Conservation (phyloP, 2,797 vertebrate genomes). For the Lacerta agilis region DNA sequence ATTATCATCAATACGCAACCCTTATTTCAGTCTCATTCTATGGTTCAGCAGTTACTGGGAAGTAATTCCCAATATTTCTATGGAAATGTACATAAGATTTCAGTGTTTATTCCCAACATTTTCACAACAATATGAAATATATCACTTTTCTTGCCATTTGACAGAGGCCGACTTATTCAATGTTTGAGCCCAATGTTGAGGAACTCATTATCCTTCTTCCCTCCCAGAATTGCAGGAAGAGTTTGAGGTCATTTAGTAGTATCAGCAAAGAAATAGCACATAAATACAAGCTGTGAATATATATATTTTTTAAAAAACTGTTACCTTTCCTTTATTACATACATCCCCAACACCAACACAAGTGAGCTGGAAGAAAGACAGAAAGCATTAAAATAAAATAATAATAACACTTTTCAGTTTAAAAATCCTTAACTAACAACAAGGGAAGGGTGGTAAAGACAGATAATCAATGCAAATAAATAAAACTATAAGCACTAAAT, state of each 20-base stretch:
- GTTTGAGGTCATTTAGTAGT: background rate
- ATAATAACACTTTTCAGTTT: background rate
- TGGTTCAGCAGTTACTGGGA: background rate
- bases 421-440: background rate
- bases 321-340: slow-evolving; percentile 96
- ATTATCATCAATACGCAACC: too few relatives aligned
- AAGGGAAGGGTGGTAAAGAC: background rate
- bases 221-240: background rate
- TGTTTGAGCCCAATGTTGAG: background rate
- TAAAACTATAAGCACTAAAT: background rate
- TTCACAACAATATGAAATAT: background rate
- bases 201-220: background rate
- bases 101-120: background rate
- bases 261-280: background rate
- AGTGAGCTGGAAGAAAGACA: slow-evolving; percentile 85
- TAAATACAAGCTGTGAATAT: background rate
- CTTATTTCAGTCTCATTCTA: background rate
- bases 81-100: background rate
- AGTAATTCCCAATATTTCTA: background rate
- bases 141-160: background rate
- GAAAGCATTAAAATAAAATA: slow-evolving; percentile 5
- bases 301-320: slow-evolving; percentile 24
- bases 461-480: background rate
- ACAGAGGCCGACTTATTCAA: background rate
- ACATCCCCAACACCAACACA: slow-evolving; percentile 94